Base-by-base conservation (phyloP, 2,888 invertebrate genomes). In the Dioctria rufipes region DNA sequence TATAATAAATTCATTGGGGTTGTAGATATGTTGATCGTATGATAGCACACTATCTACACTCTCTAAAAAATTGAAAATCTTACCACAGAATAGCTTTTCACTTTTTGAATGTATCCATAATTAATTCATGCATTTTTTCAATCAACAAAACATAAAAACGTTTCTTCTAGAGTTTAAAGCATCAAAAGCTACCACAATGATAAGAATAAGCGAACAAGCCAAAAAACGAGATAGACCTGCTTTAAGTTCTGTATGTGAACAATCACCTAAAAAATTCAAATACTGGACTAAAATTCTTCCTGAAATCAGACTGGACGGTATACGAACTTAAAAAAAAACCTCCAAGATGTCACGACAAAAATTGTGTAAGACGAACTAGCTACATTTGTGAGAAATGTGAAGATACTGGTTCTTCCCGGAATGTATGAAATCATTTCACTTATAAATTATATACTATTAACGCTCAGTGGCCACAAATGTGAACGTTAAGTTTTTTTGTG, bases 211-310 rank as follows among this genome's bases (percentile, higher is more conserved):
- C 0, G 54, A 54, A 54, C 54, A 11, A 11, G 54, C n/a, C 54
- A 71, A 71, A 71, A 71, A 39, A 71, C 54, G 71, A 71, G 71
- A 25, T 71, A 71, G 71, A 71, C 25, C 25, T 25, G n/a, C 8
- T 71, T 54, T 54, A 71, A 54, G 49, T 71, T 54, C 71, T 54
- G 71, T 6, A 54, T 54, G 54, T 54, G 54, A 66, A 42, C 43
- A 4, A 66, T 39, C 54, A 37, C 54, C 54, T 11, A 54, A 71
- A 71, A 71, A 71, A 51, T 54, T 43, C 71, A 71, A 71, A 51
- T 51, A 39, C 51, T n/a, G 49, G 46, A 11, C n/a, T 73, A 54
- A 73, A 73, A 58, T 73, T 58, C 40, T 11, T 73, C 58, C 73
- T 40, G 73, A 73, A 73, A 58, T 58, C 42, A 73, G 58, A 73